Base-by-base conservation (phyloP, 53 echinoderm and acorn worm species). In the Zoroaster sp. region DNA sequence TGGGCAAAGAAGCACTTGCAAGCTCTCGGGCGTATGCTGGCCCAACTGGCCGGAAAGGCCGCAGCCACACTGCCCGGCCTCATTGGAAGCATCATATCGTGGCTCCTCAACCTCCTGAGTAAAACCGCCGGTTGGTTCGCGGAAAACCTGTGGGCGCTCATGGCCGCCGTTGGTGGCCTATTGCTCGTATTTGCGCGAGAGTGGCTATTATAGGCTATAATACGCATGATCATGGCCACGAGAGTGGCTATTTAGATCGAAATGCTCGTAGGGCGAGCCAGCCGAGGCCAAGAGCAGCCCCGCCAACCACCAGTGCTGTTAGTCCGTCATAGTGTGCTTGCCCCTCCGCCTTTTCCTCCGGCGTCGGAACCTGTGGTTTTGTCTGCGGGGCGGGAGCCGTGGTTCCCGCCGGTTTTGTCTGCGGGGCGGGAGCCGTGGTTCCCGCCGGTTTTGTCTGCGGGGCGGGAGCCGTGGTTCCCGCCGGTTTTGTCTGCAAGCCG, bases 11-110 rank as follows among this genome's bases (percentile, higher is more conserved):
- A 78, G 13, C 55, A 78, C 3, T 35, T 78, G 54, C 76, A 47
- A 33, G 42, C 76, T 30, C 76, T 75, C 8, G 76, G 76, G 33
- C 76, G 49, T 46, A 2, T 49, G 47, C 18, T 75, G 10, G 46
- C 76, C 51, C 42, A 47, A 46, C 51, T 75, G 30, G 76, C 76
- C 4, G 76, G 76, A 4, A 75, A 75, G 30, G 76, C 76, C 5
- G 51, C 76, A 11, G 76, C 76, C 1, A 46, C 76, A 21, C 76
- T 75, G 2, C 47, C 51, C 2, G 76, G 76, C 2, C 9, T 73
- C 40, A 73, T 73, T 15, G 73, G 73, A 3, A 4, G 17, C 39
- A 73, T 73, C 14, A 3, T 73, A 2, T 73, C 73, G 2, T 73
- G 73, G 73, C 8, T 73, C 73, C 73, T 73, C 39, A 40, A 15